Percentiles rank a stretch among this genome's conserved stretches.
Evolutionary conservation across 2,888 invertebrate genomes (phyloP).

Genomic region (Cepaea hortensis): DNA sequence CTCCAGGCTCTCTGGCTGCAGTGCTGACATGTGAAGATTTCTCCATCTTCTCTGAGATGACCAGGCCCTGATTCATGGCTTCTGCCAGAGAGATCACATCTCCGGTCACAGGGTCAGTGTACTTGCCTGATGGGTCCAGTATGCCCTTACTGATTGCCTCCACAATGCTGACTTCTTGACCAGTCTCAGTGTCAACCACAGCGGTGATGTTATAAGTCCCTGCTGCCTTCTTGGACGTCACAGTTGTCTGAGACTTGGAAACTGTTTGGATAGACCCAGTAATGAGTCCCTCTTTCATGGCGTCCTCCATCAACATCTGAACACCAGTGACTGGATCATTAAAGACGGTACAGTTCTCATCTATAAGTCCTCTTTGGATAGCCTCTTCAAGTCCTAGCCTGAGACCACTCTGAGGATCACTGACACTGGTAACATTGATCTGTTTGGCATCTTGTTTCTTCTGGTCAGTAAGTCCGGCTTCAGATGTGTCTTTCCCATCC

Average conservation of each 20-base stretch:
- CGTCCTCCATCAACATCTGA: constrained; percentile 87
- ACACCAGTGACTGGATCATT: constrained; percentile 85
- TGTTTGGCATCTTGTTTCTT: constrained; percentile 61
- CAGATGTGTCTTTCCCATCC: constrained; percentile 57
- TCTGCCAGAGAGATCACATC: constrained; percentile 90
- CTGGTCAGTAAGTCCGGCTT: constrained; percentile 54
- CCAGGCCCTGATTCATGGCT: constrained; percentile 91
- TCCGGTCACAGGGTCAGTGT: constrained; percentile 87
- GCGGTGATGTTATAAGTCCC: constrained; percentile 65
- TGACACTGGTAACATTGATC: constrained; percentile 78
- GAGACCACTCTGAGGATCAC: constrained; percentile 86
- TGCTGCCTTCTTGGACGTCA: constrained; percentile 59
- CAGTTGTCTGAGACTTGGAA: constrained; percentile 61
- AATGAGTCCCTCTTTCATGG: constrained; percentile 86
- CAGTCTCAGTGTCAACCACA: constrained; percentile 87
- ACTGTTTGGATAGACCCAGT: constrained; percentile 86
- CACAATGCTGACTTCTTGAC: constrained; percentile 85
- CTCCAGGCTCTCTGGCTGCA: constrained; percentile 52
- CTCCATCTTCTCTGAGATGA: constrained; percentile 75
- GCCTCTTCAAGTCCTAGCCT: constrained; percentile 90
- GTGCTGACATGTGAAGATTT: constrained; percentile 52
- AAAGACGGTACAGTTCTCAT: constrained; percentile 89
- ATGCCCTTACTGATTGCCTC: constrained; percentile 91
- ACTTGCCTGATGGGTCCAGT: constrained; percentile 83
- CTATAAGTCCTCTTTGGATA: constrained; percentile 85